Evolutionary conservation across 2,888 invertebrate genomes (phyloP), one percentile per base, ranked within the genome.

Genomic region (Pyrgus malvae): DNA sequence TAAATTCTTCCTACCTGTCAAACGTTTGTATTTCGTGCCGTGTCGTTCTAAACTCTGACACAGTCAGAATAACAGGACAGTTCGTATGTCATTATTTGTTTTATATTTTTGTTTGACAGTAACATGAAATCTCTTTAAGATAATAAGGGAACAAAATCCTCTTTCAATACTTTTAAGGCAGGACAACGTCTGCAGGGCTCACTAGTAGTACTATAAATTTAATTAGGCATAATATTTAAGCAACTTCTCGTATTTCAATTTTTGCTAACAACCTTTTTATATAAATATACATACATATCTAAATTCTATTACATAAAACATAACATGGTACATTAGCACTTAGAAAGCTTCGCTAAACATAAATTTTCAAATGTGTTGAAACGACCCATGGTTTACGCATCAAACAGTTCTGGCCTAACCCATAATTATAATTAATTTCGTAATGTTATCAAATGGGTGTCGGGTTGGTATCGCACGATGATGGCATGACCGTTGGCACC

Each of bases 401-500:
- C 48, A 40, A 17, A 35, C 21, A 21, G 31, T 16, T 35, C 46
- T 25, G 45, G 12, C 11, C n/a, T 21, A 55, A 55, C 41, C 41
- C 19, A 42, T 51, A 56, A 53, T 57, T 53, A 53, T 53, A 27
- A 33, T 48, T 53, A 42, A 57, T 44, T 51, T 48, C 21, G 31
- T 48, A 41, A 44, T 19, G 44, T 38, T 48, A 50, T 50, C 50
- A 33, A 50, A 19, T 50, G 35, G 38, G 12, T 42, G 50, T 35
- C 29, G 37, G 35, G n/a, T 21, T 16, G 21, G 40, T 29, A 49
- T 49, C 29, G 38, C 29, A 19, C 19, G 21, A 48, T 27, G 29
- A 48, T 6, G 44, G 9, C 23, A 16, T 25, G 42, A 5, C 42
- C 41, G 41, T 41, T 25, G 23, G 40, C 9, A 38, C 29, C 2